These are phyloP conservation scores for Chlorops oryzae DNA, from an alignment of 1,140 invertebrate genomes.

Conservation along the genomic window DNA sequence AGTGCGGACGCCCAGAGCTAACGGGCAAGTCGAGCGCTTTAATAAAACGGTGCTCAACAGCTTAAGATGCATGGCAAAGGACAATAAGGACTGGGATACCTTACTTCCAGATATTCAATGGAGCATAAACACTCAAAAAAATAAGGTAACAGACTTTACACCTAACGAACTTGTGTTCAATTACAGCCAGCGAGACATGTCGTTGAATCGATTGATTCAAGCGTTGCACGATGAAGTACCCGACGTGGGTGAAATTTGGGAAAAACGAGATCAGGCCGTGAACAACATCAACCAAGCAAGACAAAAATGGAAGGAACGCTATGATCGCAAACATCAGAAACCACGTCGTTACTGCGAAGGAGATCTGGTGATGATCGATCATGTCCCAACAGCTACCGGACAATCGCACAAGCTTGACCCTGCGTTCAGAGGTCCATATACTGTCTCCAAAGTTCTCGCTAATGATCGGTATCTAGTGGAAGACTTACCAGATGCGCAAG, in stretches of 20 bases:
- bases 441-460: background rate
- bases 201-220: background rate
- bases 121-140: no score
- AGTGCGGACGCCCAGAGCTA: slow-evolving; percentile 30
- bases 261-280: background rate
- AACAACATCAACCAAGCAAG: background rate
- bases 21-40: slow-evolving; percentile 21
- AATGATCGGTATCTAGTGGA: slow-evolving; percentile 15
- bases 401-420: background rate
- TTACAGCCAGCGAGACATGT: background rate
- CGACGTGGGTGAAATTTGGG: background rate
- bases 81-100: background rate
- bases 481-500: slow-evolving; percentile 7
- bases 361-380: slow-evolving; percentile 1
- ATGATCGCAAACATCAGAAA: slow-evolving; percentile 2
- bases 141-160: no score
- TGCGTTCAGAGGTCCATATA: background rate
- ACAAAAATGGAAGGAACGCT: background rate
- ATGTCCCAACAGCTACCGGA: slow-evolving; percentile 4
- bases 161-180: background rate
- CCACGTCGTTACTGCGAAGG: background rate
- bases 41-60: slow-evolving; percentile 15
- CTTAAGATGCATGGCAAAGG: background rate
- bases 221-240: background rate
- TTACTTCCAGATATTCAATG: background rate